Evolutionary conservation across 1,140 invertebrate species (phyloP).

Genomic region (Monomorium pharaonis): DNA sequence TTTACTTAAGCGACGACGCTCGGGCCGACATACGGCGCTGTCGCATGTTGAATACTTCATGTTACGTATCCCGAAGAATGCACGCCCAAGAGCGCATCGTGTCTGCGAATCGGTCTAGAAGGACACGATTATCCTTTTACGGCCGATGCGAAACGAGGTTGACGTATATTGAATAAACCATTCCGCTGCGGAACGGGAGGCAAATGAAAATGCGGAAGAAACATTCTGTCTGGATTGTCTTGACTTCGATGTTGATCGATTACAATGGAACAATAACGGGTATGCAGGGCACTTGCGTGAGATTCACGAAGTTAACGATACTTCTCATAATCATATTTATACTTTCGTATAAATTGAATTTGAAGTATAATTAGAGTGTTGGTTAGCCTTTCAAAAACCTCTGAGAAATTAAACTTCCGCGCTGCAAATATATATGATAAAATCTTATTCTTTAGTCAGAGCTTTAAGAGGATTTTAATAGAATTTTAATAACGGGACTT

Average conservation of each 20-base stretch:
- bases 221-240: constrained; percentile 13
- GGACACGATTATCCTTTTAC: constrained; percentile 82
- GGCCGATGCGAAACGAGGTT: constrained; percentile 74
- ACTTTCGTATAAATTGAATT: constrained; percentile 23
- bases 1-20: constrained; percentile 69
- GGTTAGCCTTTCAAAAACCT: neutral
- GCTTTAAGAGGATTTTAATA: constrained; percentile 37
- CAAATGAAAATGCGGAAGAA: constrained; percentile 65
- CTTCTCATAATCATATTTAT: neutral
- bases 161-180: constrained; percentile 80
- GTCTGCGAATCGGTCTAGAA: constrained; percentile 68
- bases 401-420: constrained; percentile 10
- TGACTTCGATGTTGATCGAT: constrained; percentile 46
- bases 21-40: constrained; percentile 70
- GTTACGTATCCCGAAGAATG: constrained; percentile 61
- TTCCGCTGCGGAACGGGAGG: constrained; percentile 40
- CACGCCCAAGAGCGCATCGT: constrained; percentile 57
- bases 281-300: neutral
- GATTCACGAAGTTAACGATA: neutral
- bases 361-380: constrained; percentile 1
- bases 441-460: constrained; percentile 42
- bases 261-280: neutral
- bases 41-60: constrained; percentile 80
- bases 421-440: constrained; percentile 42
- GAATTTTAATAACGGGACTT: constrained; percentile 50